Conservation (phyloP, 1,140 invertebrate species). For the Aphelinus atriplicis region DNA sequence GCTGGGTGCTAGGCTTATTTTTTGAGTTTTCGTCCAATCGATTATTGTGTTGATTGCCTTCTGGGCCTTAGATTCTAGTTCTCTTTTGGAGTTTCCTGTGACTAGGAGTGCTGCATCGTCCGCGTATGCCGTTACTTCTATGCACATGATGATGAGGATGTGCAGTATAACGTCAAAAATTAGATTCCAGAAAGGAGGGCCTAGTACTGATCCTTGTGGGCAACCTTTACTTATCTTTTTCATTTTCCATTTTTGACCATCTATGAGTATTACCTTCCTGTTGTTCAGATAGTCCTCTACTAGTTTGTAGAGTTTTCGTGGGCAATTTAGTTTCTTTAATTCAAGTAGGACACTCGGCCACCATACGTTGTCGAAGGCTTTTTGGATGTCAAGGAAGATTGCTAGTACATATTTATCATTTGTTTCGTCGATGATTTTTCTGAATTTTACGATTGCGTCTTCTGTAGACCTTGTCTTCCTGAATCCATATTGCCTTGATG, state of each 20-base stretch:
- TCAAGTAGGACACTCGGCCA: constrained; percentile 39
- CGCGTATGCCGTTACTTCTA: too few species aligned
- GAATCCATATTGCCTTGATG: constrained; percentile 12
- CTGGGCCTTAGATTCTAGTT: background rate
- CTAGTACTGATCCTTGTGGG: background rate
- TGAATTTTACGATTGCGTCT: constrained; percentile 15
- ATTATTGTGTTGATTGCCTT: background rate
- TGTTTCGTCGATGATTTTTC: background rate
- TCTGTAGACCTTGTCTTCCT: background rate
- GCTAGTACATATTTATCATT: constrained; percentile 4
- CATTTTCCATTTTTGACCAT: background rate
- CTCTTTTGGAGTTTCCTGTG: background rate
- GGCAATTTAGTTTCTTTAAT: constrained; percentile 31
- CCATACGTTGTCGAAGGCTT: constrained; percentile 51
- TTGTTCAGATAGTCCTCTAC: constrained; percentile 3
- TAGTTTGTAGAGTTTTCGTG: background rate
- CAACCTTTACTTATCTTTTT: background rate
- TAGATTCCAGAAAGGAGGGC: background rate
- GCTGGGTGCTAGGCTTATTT: background rate
- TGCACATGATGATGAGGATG: too few species aligned
- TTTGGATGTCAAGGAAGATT: constrained; percentile 47
- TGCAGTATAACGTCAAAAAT: too few species aligned
- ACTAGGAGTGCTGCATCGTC: too few species aligned
- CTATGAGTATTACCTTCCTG: background rate
- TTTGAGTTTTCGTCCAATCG: background rate